Evolutionary conservation across 1,140 invertebrate species (phyloP).

Genomic region (Pararge aegeria): DNA sequence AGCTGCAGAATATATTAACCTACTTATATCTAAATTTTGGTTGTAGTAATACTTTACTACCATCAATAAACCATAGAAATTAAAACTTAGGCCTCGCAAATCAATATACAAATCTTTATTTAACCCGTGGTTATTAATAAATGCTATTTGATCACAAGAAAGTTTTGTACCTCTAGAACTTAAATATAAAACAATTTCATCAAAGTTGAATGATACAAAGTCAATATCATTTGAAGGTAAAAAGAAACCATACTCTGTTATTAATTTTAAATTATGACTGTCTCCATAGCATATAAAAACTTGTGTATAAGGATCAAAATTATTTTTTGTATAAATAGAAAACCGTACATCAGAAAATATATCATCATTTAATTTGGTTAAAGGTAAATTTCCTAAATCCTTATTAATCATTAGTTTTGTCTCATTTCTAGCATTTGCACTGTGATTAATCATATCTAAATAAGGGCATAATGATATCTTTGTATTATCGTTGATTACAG

Average conservation of each 20-base stretch:
- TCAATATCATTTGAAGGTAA: constrained; percentile 83
- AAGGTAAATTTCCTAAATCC: constrained; percentile 66
- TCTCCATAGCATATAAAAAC: constrained; percentile 89
- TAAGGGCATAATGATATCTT: constrained; percentile 88
- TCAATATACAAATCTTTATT: constrained; percentile 80
- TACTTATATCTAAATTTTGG: constrained; percentile 54
- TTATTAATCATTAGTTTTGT: constrained; percentile 75
- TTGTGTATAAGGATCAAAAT: constrained; percentile 81
- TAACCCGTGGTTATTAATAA: constrained; percentile 75
- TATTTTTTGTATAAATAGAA: constrained; percentile 80
- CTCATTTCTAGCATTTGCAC: constrained; percentile 76
- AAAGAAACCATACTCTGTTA: constrained; percentile 87
- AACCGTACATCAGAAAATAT: constrained; percentile 65
- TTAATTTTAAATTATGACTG: constrained; percentile 85
- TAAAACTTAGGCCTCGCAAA: constrained; percentile 80
- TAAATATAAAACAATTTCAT: constrained; percentile 60
- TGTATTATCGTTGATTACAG: constrained; percentile 76
- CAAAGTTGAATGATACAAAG: constrained; percentile 78
- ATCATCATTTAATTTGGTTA: constrained; percentile 58
- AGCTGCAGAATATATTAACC: constrained; percentile 65
- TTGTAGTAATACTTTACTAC: constrained; percentile 66
- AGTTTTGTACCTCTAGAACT: constrained; percentile 42
- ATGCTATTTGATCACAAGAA: constrained; percentile 65
- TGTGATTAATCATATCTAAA: constrained; percentile 89
- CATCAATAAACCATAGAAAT: constrained; percentile 70